A percentile compares a stretch with the other conserved stretches of the same genome.
Conservation (phyloP, 2,797 vertebrate genomes). For the Artibeus jamaicensis region DNA sequence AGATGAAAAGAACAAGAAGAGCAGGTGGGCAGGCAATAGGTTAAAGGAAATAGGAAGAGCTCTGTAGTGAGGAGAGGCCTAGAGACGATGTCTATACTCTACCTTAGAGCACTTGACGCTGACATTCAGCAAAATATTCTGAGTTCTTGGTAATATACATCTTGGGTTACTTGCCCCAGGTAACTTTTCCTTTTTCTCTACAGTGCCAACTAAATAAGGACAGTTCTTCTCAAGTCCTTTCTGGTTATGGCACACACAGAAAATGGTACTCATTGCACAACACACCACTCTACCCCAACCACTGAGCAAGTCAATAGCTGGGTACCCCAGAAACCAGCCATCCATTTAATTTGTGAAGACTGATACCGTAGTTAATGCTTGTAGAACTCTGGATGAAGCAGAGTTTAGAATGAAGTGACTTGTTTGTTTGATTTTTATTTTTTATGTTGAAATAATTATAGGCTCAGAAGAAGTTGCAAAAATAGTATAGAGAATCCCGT, state of each 20-base stretch:
- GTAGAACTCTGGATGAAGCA: not conserved
- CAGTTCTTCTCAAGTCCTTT: not conserved
- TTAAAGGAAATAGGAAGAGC: not conserved
- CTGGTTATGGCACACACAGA: not conserved
- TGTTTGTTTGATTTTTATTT: not conserved
- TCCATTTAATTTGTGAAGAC: not conserved
- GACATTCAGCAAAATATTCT: not conserved
- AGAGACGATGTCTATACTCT: not conserved
- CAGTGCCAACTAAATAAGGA: not conserved
- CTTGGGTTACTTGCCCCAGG: not conserved
- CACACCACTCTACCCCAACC: not conserved
- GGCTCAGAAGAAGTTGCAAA: not conserved
- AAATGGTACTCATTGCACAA: not conserved
- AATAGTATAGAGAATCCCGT: not conserved
- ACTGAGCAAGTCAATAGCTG: not conserved
- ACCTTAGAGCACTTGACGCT: not conserved
- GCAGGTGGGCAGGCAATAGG: not conserved
- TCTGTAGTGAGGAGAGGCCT: not conserved
- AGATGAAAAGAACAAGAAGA: not conserved
- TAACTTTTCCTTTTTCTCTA: not conserved
- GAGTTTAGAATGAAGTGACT: not conserved
- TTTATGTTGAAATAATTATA: constrained; percentile 17
- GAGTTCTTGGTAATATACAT: not conserved
- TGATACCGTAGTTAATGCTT: not conserved
- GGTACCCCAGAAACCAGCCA: not conserved